These are phyloP conservation scores for Physella acuta DNA, from an alignment of 1,140 invertebrate genomes.

Conservation along the genomic window DNA sequence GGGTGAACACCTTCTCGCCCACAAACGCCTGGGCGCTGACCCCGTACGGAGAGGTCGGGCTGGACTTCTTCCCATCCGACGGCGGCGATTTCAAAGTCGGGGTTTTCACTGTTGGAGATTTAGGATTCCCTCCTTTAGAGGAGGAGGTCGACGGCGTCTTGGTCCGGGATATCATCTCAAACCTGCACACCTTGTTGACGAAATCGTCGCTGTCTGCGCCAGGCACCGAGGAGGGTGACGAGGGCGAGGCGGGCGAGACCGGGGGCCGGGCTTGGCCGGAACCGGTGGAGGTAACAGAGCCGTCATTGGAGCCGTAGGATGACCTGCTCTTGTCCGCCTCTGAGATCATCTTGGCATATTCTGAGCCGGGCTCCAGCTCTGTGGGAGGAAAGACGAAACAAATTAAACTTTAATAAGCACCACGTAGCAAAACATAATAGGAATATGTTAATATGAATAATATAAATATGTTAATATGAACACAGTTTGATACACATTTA, in stretches of 20 bases:
- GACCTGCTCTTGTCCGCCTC: slow-evolving; percentile 41
- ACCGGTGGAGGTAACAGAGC: slow-evolving; percentile 11
- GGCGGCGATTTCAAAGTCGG: not conserved
- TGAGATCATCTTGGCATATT: slow-evolving; percentile 52
- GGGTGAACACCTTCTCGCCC: slow-evolving; percentile 58
- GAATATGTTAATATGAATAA: not conserved
- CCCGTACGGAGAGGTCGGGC: slow-evolving; percentile 23
- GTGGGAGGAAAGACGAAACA: slow-evolving; percentile 27
- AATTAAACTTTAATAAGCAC: not conserved
- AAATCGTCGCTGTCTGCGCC: slow-evolving; percentile 49
- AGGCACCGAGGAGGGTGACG: slow-evolving; percentile 22
- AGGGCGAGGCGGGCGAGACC: slow-evolving; percentile 6
- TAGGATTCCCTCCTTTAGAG: not conserved
- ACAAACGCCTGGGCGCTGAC: slow-evolving; percentile 28
- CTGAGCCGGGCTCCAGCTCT: slow-evolving; percentile 51
- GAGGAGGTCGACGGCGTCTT: slow-evolving; percentile 29
- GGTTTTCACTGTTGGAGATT: slow-evolving; percentile 9
- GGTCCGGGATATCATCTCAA: slow-evolving; percentile 53
- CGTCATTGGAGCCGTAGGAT: slow-evolving; percentile 26
- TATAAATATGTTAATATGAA: not conserved
- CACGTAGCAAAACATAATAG: not conserved
- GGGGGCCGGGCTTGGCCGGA: slow-evolving; percentile 13
- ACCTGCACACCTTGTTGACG: slow-evolving; percentile 54
- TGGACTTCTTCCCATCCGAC: not conserved
- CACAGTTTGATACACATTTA: not conserved